Conservation (phyloP, 2,113 vertebrate genomes). For the Micronycteris hirsuta region DNA sequence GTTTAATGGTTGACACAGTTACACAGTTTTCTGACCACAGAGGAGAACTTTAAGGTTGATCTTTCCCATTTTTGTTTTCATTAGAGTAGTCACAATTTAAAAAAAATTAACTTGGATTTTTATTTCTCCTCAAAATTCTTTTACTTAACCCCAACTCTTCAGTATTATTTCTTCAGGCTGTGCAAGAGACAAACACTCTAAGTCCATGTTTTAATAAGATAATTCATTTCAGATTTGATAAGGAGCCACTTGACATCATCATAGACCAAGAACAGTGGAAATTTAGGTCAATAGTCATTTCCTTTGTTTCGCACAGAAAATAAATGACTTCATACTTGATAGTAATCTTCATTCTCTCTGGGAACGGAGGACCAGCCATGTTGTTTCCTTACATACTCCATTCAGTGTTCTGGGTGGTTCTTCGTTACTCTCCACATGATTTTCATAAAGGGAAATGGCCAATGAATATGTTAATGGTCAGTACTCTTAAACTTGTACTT, state of each 20-base stretch:
- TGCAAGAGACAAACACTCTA: neutral
- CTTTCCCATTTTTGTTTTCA: neutral
- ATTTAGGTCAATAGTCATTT: conserved; percentile 31
- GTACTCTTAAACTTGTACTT: neutral
- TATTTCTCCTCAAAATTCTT: neutral
- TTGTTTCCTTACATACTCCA: conserved; percentile 37
- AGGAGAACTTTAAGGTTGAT: neutral
- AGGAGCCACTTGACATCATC: conserved; percentile 33
- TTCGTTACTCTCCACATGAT: conserved; percentile 8
- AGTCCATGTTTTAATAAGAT: conserved; percentile 24
- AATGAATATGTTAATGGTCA: neutral
- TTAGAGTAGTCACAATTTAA: neutral
- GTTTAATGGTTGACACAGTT: neutral
- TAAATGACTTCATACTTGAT: conserved; percentile 43
- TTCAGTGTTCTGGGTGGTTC: conserved; percentile 33
- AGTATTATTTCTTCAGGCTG: accelerated
- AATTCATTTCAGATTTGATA: conserved; percentile 38
- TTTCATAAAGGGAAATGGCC: conserved; percentile 45
- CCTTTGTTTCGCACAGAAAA: conserved; percentile 28
- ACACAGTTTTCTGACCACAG: neutral
- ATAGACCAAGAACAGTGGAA: conserved; percentile 30
- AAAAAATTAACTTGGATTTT: neutral
- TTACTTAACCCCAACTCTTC: neutral
- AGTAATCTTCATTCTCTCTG: conserved; percentile 58
- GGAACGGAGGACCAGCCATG: neutral